These are phyloP conservation scores for Eretmocerus hayati DNA, from an alignment of 2,888 invertebrate genomes.

Conservation along the genomic window DNA sequence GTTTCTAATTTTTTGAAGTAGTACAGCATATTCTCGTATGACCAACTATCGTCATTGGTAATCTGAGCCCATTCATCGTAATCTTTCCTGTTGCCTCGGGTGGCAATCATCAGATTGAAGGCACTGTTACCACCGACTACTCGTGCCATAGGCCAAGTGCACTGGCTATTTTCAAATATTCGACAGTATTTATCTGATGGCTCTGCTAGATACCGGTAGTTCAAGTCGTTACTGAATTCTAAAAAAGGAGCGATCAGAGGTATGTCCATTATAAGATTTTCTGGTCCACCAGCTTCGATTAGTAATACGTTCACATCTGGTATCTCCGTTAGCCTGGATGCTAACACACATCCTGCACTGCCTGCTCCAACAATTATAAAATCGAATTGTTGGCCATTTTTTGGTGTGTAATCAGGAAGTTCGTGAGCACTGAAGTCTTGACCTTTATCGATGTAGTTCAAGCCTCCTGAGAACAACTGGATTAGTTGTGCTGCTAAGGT, in stretches of 20 bases:
- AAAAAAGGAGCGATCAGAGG: conserved; percentile 65
- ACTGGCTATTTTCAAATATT: conserved; percentile 42
- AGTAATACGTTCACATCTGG: conserved; percentile 62
- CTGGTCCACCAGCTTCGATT: conserved; percentile 61
- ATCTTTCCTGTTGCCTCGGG: conserved; percentile 62
- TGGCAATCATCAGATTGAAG: conserved; percentile 75
- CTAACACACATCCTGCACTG: conserved; percentile 70
- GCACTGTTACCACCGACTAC: conserved; percentile 76
- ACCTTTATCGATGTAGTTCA: not conserved
- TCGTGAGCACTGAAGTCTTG: not conserved
- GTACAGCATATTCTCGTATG: not conserved
- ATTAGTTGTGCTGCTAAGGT: not conserved
- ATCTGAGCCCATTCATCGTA: conserved; percentile 74
- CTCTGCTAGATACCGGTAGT: conserved; percentile 76
- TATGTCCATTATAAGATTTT: conserved; percentile 10
- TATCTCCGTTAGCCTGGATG: conserved; percentile 65
- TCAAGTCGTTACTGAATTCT: conserved; percentile 56
- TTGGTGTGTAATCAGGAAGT: not conserved
- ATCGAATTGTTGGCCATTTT: not conserved
- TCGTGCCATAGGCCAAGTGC: conserved; percentile 55
- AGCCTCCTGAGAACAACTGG: not conserved
- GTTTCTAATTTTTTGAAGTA: conserved; percentile 4
- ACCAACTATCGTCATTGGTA: not conserved
- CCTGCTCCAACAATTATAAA: conserved; percentile 68
- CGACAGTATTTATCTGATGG: conserved; percentile 66